These are phyloP conservation scores for Watsonalla binaria DNA, from an alignment of 2,888 invertebrate species.

Conservation along the genomic window DNA sequence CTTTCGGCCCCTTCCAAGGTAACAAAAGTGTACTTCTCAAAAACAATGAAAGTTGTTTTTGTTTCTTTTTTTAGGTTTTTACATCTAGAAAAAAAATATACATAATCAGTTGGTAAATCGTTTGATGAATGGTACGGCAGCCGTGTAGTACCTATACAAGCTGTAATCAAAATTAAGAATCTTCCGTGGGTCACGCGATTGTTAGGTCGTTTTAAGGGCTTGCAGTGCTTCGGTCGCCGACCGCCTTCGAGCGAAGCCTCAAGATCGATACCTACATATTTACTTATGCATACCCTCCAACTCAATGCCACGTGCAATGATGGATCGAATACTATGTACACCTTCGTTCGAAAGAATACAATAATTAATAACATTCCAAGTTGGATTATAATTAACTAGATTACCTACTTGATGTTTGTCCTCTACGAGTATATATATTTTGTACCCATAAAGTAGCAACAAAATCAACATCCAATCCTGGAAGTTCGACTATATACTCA, in stretches of 20 bases:
- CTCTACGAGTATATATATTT: background rate
- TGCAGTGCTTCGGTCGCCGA: conserved; percentile 20
- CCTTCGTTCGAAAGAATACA: background rate
- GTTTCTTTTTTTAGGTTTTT: background rate
- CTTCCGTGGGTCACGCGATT: conserved; percentile 59
- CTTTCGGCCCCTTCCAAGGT: background rate
- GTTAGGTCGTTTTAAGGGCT: conserved; percentile 28
- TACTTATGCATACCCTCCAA: conserved; percentile 54
- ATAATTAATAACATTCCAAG: background rate
- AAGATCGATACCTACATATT: conserved; percentile 48
- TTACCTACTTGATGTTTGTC: background rate
- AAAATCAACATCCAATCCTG: background rate
- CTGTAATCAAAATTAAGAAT: conserved; percentile 64
- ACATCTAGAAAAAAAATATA: conserved; percentile 47
- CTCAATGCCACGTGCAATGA: conserved; percentile 42
- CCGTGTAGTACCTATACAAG: conserved; percentile 39
- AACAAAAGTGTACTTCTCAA: background rate
- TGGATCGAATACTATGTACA: conserved; percentile 25
- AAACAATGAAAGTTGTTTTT: background rate
- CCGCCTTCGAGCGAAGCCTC: conserved; percentile 25
- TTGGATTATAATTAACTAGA: background rate
- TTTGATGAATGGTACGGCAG: conserved; percentile 56
- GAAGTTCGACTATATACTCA: too few species aligned
- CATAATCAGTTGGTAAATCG: conserved; percentile 33
- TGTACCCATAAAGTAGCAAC: background rate